Conservation (phyloP, 2,113 vertebrate species). For the Murina feae region DNA sequence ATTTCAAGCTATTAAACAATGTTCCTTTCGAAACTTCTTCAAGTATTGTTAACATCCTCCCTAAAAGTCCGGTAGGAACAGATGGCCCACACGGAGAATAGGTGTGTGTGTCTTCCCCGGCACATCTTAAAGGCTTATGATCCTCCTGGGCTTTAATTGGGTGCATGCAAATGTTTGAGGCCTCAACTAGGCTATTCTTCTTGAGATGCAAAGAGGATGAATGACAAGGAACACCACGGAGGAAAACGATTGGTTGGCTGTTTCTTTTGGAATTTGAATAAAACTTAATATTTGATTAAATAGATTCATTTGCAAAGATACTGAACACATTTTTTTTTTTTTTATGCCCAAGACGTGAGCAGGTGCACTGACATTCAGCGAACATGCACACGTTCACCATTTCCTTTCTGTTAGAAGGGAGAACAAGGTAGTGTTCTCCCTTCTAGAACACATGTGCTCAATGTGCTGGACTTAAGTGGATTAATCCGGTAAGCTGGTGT, state of each 20-base stretch:
- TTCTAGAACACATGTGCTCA: neutral
- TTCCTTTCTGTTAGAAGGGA: slow-evolving; percentile 57
- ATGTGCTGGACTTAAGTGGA: neutral
- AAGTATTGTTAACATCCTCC: neutral
- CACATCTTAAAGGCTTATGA: slow-evolving; percentile 68
- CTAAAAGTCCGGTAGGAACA: neutral
- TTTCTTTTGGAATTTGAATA: slow-evolving; percentile 89
- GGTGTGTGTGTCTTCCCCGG: slow-evolving; percentile 74
- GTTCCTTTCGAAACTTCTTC: neutral
- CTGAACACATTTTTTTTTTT: slow-evolving; percentile 66
- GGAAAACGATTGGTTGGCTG: slow-evolving; percentile 85
- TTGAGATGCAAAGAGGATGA: slow-evolving; percentile 91
- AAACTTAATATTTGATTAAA: slow-evolving; percentile 92
- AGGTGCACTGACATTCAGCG: slow-evolving; percentile 77
- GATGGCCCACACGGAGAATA: slow-evolving; percentile 39
- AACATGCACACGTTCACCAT: slow-evolving; percentile 63
- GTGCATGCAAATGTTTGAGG: slow-evolving; percentile 86
- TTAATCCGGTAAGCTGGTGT: slow-evolving; percentile 47
- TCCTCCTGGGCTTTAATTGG: slow-evolving; percentile 76
- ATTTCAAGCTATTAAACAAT: neutral
- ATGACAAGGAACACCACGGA: slow-evolving; percentile 83
- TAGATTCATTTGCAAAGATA: slow-evolving; percentile 87
- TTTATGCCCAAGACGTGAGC: slow-evolving; percentile 73
- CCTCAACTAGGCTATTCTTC: slow-evolving; percentile 87
- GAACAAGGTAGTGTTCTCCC: slow-evolving; percentile 26